Evolutionary conservation across 1,140 invertebrate species (phyloP).

Genomic region (Hylaeus anthracinus): DNA sequence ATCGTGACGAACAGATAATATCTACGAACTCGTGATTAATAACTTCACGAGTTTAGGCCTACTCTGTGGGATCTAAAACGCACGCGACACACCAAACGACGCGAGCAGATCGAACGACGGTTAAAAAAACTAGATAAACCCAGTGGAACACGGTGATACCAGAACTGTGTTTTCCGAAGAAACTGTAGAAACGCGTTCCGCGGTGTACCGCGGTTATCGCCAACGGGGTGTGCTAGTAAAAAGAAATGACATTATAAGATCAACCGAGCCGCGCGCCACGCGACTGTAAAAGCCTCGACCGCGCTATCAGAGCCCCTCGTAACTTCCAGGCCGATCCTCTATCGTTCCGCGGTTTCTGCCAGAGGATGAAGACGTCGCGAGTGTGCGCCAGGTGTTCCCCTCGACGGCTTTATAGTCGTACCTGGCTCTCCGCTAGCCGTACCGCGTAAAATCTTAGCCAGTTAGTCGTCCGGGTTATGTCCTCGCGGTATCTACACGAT

Average conservation of each 20-base stretch:
- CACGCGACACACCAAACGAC: no score
- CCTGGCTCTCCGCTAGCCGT: background rate
- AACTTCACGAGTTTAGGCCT: no score
- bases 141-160: no score
- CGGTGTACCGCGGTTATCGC: slow-evolving; percentile 2
- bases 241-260: slow-evolving; percentile 35
- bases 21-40: no score
- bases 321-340: slow-evolving; percentile 1
- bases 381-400: slow-evolving; percentile 31
- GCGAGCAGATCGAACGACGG: no score
- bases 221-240: slow-evolving; percentile 8
- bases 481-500: background rate
- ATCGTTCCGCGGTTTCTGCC: background rate
- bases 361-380: slow-evolving; percentile 42
- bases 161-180: background rate
- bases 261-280: slow-evolving; percentile 1
- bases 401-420: slow-evolving; percentile 7
- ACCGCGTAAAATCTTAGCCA: slow-evolving; percentile 17
- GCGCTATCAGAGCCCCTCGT: slow-evolving; percentile 25
- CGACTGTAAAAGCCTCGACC: slow-evolving; percentile 21
- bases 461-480: background rate
- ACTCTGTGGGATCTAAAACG: no score
- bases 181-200: slow-evolving; percentile 13
- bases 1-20: no score
- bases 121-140: no score